phyloP scores from a whole-genome alignment of 35 echinoderm and acorn worm genomes.

The Antedon bifida region DNA sequence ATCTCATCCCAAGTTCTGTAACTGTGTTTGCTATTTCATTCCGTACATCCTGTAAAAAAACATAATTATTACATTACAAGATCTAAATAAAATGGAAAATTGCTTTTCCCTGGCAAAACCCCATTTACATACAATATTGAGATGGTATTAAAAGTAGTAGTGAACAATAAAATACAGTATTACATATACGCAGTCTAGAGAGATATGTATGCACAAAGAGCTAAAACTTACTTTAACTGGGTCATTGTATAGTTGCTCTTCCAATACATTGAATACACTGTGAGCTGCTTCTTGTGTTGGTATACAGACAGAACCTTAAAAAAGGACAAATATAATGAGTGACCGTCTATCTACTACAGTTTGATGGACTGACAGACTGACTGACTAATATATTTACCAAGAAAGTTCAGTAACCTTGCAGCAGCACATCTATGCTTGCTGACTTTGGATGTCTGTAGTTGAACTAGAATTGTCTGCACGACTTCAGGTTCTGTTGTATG shows the following conservation, averaged over 20 bases:
- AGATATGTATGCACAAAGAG: too few species aligned
- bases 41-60: conserved; percentile 58
- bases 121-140: too few species aligned
- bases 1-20: conserved; percentile 54
- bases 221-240: conserved; percentile 50
- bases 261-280: conserved; percentile 46
- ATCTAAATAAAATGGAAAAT: too few species aligned
- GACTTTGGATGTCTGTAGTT: conserved; percentile 50
- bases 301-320: conserved; percentile 37
- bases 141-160: too few species aligned
- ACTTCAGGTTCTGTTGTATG: conserved; percentile 49
- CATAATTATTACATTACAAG: background rate
- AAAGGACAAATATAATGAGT: background rate
- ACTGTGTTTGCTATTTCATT: conserved; percentile 50
- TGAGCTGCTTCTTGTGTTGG: conserved; percentile 37
- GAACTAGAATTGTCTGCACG: conserved; percentile 45
- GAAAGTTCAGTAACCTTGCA: conserved; percentile 58
- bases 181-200: too few species aligned
- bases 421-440: conserved; percentile 78
- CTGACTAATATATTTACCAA: conserved; percentile 39
- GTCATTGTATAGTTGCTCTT: conserved; percentile 61
- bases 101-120: too few species aligned
- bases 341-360: too few species aligned
- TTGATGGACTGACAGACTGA: too few species aligned
- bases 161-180: too few species aligned